Evolutionary conservation across 2,797 vertebrate genomes (phyloP).

Genomic region (Kryptopterus vitreolus): DNA sequence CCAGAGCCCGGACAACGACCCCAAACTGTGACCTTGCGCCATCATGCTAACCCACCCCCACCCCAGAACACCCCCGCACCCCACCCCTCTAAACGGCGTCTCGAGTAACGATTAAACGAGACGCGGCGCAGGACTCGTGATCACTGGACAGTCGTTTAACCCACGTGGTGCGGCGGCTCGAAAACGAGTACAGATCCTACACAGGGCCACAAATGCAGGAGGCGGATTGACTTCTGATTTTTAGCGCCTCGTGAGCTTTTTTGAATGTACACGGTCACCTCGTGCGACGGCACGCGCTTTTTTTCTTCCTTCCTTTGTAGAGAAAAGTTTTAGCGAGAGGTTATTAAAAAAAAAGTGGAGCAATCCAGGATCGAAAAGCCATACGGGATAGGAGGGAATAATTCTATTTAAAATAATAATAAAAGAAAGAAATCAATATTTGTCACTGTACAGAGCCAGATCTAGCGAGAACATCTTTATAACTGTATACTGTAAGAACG

Average conservation of each 20-base stretch:
- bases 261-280: constrained; percentile 26
- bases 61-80: no score
- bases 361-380: constrained; percentile 69
- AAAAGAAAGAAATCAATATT: constrained; percentile 9
- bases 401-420: constrained; percentile 41
- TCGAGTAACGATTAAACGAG: constrained; percentile 19
- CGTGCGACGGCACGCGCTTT: neutral
- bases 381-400: constrained; percentile 62
- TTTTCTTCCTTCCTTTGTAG: neutral
- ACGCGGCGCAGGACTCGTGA: neutral
- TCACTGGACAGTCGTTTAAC: neutral
- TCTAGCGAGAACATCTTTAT: constrained; percentile 42
- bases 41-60: no score
- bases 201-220: neutral
- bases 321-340: constrained; percentile 17
- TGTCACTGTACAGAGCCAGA: constrained; percentile 24
- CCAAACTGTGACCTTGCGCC: constrained; percentile 52
- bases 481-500: constrained; percentile 13
- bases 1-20: constrained; percentile 67
- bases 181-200: neutral
- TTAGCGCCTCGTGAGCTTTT: neutral
- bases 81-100: no score
- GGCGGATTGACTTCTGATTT: neutral
- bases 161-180: neutral
- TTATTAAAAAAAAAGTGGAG: constrained; percentile 33